phyloP scores from a whole-genome alignment of 2,888 invertebrate species.

The Amblyteles armatorius region DNA sequence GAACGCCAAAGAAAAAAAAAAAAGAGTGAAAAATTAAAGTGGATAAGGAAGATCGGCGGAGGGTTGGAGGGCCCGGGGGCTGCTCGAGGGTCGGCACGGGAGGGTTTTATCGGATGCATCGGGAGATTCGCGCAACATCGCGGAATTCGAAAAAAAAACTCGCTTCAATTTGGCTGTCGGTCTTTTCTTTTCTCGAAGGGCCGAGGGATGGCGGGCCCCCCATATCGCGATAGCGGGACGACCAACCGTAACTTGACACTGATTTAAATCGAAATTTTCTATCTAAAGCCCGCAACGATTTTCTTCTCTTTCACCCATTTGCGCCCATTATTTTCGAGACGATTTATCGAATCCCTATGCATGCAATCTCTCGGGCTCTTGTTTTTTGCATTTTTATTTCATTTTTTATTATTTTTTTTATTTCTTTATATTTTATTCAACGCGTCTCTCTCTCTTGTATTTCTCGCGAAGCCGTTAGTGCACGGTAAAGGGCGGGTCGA shows the following conservation, averaged over 20 bases:
- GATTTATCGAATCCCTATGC: conserved; percentile 57
- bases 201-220: conserved; percentile 53
- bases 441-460: conserved; percentile 9
- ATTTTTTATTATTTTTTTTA: background rate
- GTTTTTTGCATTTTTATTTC: background rate
- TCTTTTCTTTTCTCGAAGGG: conserved; percentile 1
- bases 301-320: conserved; percentile 7
- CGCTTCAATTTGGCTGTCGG: conserved; percentile 70
- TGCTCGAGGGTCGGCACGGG: conserved; percentile 9
- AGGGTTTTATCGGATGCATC: conserved; percentile 23
- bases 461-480: conserved; percentile 43
- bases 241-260: conserved; percentile 52
- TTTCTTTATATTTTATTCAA: conserved; percentile 35
- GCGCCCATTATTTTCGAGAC: conserved; percentile 39
- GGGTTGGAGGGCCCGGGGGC: conserved; percentile 18
- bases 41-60: conserved; percentile 14
- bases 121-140: conserved; percentile 62
- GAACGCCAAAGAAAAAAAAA: background rate
- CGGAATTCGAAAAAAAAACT: conserved; percentile 68
- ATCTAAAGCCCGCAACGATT: conserved; percentile 14
- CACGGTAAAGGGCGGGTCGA: conserved; percentile 35
- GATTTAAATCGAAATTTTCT: conserved; percentile 45
- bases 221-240: conserved; percentile 18
- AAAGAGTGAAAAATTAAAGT: conserved; percentile 4
- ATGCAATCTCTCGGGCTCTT: conserved; percentile 17